Evolutionary conservation across 2,113 vertebrate genomes (phyloP), one percentile per base, ranked within the genome.

Genomic region (Meles meles): DNA sequence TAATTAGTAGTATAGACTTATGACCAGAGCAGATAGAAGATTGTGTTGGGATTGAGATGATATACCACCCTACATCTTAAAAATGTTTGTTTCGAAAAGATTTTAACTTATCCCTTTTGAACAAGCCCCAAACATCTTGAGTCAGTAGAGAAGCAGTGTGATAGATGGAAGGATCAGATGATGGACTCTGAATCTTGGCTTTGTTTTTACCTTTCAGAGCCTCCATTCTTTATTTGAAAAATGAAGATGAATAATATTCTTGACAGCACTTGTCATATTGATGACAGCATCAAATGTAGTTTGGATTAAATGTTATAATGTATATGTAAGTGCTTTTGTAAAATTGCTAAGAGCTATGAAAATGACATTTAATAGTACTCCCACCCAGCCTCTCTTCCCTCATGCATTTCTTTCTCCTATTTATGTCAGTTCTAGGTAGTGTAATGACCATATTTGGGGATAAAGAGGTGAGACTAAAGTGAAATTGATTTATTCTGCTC

Each of bases 401-500:
- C 34, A 74, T 77, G 52, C 47, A 83, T 88, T 96, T 96, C 11
- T 84, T 95, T 93, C 34, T 92, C 65, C 80, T 83, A 44, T 86
- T 95, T 61, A 90, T 81, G 37, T 85, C 93, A 94, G 25, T 74
- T 84, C 34, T 87, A 44, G 92, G 44, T 59, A 94, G 84, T 61
- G 3, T 90, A 88, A 76, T 80, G 74, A 94, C 59, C 37, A 31
- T 95, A 96, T 97, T 88, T 97, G 47, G 94, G 63, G 23, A 81
- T 88, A 72, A 97, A 95, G 65, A 92, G 49, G 37, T 94, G 90
- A 97, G 76, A 88, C 76, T 90, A 71, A 94, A 85, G 67, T 87
- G 71, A 95, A 97, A 81, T 88, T 44, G 76, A 95, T 96, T 95
- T 95, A 93, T 90, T 96, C 34, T 90, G 14, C 84, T 97, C 96